These are phyloP conservation scores for Dicyrtomina minuta DNA, from an alignment of 2,888 invertebrate genomes.

Conservation along the genomic window DNA sequence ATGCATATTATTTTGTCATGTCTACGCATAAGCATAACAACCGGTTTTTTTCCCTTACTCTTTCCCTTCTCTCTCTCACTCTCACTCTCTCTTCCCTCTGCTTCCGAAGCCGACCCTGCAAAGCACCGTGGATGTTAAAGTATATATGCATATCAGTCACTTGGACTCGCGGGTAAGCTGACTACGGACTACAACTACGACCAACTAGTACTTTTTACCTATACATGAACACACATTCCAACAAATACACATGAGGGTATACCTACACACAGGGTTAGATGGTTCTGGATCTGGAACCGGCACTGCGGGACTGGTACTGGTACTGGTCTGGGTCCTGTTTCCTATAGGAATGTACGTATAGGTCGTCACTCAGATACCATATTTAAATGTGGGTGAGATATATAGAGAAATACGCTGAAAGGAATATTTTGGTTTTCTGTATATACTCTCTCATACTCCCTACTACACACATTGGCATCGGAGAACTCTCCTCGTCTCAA, in stretches of 20 bases:
- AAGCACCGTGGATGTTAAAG: constrained; percentile 7
- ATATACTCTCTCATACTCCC: neutral
- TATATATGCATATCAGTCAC: too few relatives aligned
- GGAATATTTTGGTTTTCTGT: constrained; percentile 25
- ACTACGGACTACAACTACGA: neutral
- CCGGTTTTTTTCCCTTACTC: neutral
- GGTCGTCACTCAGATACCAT: constrained; percentile 10
- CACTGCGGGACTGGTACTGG: too few relatives aligned
- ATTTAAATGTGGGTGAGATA: constrained; percentile 10
- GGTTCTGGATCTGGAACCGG: too few relatives aligned
- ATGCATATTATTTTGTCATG: constrained; percentile 19
- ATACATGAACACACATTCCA: too few relatives aligned
- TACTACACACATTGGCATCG: too few relatives aligned
- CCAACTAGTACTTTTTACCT: too few relatives aligned
- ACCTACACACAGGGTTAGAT: too few relatives aligned
- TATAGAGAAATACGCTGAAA: neutral
- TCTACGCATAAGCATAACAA: constrained; percentile 5
- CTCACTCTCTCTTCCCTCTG: neutral
- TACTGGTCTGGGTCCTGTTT: too few relatives aligned
- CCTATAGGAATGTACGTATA: too few relatives aligned
- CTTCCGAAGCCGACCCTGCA: constrained; percentile 12
- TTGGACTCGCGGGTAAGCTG: constrained; percentile 10
- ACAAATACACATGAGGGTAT: too few relatives aligned
- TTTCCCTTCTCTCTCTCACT: constrained; percentile 4
- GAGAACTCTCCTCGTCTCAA: constrained; percentile 12